phyloP scores from a whole-genome alignment of 2,113 vertebrate genomes.

The Passer montanus region DNA sequence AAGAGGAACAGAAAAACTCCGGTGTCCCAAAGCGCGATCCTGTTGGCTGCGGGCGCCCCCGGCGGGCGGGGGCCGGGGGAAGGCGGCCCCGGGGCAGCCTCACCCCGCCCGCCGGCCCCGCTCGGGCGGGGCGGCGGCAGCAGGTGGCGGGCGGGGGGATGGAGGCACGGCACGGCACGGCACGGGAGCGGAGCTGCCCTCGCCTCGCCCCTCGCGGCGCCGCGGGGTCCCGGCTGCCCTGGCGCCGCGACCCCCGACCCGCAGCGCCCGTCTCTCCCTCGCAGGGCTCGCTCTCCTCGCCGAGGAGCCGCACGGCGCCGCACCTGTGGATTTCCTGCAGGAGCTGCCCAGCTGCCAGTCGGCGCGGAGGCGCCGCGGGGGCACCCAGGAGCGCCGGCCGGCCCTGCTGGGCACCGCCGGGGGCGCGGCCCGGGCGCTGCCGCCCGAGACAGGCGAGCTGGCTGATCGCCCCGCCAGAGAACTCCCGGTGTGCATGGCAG shows the following conservation, averaged over 20 bases:
- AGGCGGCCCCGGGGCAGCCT: neutral
- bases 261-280: neutral
- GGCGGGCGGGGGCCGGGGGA: neutral
- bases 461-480: constrained; percentile 70
- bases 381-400: neutral
- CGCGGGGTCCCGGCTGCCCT: neutral
- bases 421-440: neutral
- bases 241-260: neutral
- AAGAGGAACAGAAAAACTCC: neutral
- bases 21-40: accelerated
- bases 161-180: neutral
- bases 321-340: constrained; percentile 80
- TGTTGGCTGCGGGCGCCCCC: neutral
- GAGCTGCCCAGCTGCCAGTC: constrained; percentile 91
- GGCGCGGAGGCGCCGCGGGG: constrained; percentile 76
- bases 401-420: neutral
- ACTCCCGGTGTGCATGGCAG: constrained; percentile 67
- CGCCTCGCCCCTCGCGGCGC: neutral
- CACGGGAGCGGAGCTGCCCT: neutral
- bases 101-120: neutral
- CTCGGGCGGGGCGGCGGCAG: neutral
- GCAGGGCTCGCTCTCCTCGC: neutral
- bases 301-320: constrained; percentile 18
- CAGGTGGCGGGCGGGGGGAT: neutral
- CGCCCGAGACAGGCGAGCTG: neutral